Percentiles rank a stretch among this genome's conserved stretches.
phyloP scores from a whole-genome alignment of 2,888 invertebrate species.

The Boloria euphrosyne region DNA sequence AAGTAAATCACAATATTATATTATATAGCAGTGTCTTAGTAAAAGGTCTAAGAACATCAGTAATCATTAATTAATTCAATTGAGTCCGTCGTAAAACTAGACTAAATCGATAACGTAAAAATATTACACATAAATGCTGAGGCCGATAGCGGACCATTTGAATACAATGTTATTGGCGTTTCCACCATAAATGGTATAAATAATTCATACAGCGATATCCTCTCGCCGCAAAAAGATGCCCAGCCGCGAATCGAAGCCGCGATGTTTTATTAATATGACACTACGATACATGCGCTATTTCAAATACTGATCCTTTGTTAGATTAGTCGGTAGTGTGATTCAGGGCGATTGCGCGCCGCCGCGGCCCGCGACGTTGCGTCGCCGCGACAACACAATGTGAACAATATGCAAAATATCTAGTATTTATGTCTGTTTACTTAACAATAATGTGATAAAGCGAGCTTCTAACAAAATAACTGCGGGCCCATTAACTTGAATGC shows the following conservation, averaged over 20 bases:
- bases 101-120: background rate
- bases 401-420: conserved; percentile 12
- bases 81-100: conserved; percentile 3
- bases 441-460: conserved; percentile 7
- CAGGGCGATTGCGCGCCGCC: conserved; percentile 14
- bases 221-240: conserved; percentile 45
- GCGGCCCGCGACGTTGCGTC: background rate
- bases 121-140: conserved; percentile 12
- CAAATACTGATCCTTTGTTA: conserved; percentile 32
- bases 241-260: conserved; percentile 43
- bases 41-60: background rate
- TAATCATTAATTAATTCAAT: conserved; percentile 10
- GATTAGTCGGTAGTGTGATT: conserved; percentile 23
- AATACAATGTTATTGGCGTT: conserved; percentile 53
- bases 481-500: background rate
- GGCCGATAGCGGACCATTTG: conserved; percentile 43
- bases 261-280: conserved; percentile 51
- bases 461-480: conserved; percentile 13
- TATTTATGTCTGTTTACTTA: conserved; percentile 13
- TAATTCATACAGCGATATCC: conserved; percentile 48
- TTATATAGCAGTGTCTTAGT: no score
- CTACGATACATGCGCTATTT: conserved; percentile 39
- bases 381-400: conserved; percentile 25
- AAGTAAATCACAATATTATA: no score
- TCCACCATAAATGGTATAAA: conserved; percentile 49